A percentile compares a stretch with the other conserved stretches of the same genome.
These are phyloP conservation scores for Copsychus sechellarum DNA, from an alignment of 2,113 vertebrate species.

Conservation along the genomic window DNA sequence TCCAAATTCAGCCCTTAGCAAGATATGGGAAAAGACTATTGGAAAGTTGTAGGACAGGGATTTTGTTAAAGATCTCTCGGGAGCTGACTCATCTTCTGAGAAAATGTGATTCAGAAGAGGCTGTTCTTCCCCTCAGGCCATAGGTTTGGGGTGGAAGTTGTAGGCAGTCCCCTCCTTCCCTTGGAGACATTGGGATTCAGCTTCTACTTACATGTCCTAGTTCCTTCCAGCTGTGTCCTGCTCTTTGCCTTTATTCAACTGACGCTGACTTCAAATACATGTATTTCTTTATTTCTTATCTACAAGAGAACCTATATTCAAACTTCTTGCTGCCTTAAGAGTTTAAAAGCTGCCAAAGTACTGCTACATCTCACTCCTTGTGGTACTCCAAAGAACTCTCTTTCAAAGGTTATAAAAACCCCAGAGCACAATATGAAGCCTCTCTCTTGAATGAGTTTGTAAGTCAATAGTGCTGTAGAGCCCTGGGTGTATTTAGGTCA, in stretches of 20 bases:
- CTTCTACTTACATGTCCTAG: background rate
- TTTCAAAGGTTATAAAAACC: background rate
- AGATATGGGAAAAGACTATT: background rate
- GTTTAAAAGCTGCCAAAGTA: background rate
- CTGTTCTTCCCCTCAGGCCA: background rate
- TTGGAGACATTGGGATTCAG: background rate
- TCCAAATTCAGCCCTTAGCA: background rate
- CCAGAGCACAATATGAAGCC: background rate
- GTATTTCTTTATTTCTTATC: background rate
- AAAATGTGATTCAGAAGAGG: background rate
- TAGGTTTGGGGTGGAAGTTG: background rate
- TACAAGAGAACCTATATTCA: background rate
- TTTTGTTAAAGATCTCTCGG: background rate
- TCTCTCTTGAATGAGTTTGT: background rate
- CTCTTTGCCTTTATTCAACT: background rate
- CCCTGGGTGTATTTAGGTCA: background rate
- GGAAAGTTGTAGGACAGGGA: background rate
- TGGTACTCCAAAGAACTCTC: background rate
- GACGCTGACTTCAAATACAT: background rate
- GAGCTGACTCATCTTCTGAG: background rate
- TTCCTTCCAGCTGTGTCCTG: background rate
- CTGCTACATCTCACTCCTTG: background rate
- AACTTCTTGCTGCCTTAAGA: background rate
- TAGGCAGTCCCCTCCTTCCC: background rate
- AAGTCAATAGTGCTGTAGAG: background rate